phyloP scores from a whole-genome alignment of 1,140 invertebrate species.

The Bactericera cockerelli region DNA sequence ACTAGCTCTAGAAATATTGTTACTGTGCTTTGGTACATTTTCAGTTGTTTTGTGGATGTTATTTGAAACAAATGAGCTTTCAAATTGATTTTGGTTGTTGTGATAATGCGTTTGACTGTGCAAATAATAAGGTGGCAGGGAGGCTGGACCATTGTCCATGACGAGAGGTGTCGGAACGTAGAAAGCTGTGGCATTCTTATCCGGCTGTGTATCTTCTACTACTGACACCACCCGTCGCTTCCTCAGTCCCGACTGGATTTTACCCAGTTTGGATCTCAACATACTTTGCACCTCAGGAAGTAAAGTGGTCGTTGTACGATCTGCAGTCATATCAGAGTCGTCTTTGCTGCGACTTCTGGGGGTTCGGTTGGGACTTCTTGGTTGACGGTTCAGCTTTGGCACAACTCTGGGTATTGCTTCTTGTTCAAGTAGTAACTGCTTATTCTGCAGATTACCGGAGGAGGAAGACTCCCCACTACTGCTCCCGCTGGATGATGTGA shows the following conservation, averaged over 20 bases:
- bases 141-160: constrained; percentile 21
- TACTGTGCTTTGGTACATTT: constrained; percentile 22
- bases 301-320: constrained; percentile 25
- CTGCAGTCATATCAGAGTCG: constrained; percentile 19
- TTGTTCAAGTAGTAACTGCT: constrained; percentile 33
- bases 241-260: constrained; percentile 45
- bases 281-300: constrained; percentile 40
- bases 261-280: constrained; percentile 43
- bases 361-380: neutral
- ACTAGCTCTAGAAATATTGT: too few relatives aligned
- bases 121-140: constrained; percentile 25
- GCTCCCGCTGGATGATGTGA: constrained; percentile 18
- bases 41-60: constrained; percentile 21
- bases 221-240: constrained; percentile 45
- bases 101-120: constrained; percentile 20
- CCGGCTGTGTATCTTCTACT: constrained; percentile 38
- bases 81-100: constrained; percentile 22
- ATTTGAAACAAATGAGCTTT: constrained; percentile 3
- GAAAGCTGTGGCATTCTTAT: constrained; percentile 35
- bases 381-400: neutral
- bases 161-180: constrained; percentile 45
- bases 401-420: constrained; percentile 30
- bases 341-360: neutral
- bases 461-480: constrained; percentile 6
- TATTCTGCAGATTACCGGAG: constrained; percentile 31